Evolutionary conservation across 2,888 invertebrate species (phyloP).

Genomic region (Drosophila ezoana): DNA sequence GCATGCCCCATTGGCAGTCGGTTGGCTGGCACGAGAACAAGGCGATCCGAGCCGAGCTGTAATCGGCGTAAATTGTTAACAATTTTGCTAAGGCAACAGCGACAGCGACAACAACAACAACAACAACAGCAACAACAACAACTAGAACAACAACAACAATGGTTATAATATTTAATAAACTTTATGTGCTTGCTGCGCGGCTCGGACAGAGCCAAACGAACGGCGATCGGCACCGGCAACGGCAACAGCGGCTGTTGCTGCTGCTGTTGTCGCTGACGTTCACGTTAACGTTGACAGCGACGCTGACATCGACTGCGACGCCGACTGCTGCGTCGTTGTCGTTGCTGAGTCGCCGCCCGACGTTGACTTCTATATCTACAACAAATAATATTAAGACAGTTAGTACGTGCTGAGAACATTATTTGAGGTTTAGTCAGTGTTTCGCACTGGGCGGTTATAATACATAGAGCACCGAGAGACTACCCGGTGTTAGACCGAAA

Average conservation of each 20-base stretch:
- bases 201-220: constrained; percentile 35
- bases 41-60: constrained; percentile 44
- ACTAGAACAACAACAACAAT: constrained; percentile 34
- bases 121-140: constrained; percentile 35
- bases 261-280: background rate
- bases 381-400: constrained; percentile 83
- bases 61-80: constrained; percentile 77
- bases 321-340: constrained; percentile 1
- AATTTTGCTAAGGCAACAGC: constrained; percentile 73
- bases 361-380: constrained; percentile 81
- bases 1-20: constrained; percentile 36
- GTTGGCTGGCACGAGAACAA: constrained; percentile 26
- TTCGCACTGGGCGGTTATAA: constrained; percentile 80
- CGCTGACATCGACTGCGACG: constrained; percentile 21
- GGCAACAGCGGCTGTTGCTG: too few relatives aligned
- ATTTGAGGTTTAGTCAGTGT: constrained; percentile 83
- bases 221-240: constrained; percentile 1
- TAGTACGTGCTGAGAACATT: constrained; percentile 83
- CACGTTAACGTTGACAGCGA: background rate
- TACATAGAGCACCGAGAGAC: constrained; percentile 62
- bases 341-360: constrained; percentile 47
- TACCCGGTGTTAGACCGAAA: constrained; percentile 28
- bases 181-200: constrained; percentile 54
- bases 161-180: constrained; percentile 76
- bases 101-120: constrained; percentile 36